A percentile compares a stretch with the other conserved stretches of the same genome.
phyloP scores from a whole-genome alignment of 2,888 invertebrate genomes.

The Stomorhina lunata region DNA sequence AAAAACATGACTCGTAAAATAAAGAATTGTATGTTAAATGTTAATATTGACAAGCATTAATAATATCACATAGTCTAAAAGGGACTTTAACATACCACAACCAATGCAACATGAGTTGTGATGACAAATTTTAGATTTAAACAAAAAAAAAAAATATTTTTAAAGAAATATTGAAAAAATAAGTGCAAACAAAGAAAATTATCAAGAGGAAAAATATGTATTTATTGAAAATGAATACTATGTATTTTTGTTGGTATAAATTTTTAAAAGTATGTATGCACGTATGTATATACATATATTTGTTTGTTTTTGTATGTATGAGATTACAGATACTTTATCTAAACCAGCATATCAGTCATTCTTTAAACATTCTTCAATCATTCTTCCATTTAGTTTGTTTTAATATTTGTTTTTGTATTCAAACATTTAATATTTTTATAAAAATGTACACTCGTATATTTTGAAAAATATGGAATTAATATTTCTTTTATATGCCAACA shows the following conservation, averaged over 20 bases:
- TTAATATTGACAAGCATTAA: too few species aligned
- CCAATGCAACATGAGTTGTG: background rate
- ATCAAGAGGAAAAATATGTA: constrained; percentile 50
- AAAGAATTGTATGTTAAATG: too few species aligned
- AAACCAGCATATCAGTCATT: constrained; percentile 59
- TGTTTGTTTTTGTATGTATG: background rate
- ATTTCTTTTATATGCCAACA: background rate
- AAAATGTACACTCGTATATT: background rate
- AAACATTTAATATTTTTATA: background rate
- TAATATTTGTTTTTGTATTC: background rate
- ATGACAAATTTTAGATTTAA: background rate
- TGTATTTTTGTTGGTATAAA: too few species aligned
- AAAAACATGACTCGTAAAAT: too few species aligned
- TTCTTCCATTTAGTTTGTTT: constrained; percentile 14
- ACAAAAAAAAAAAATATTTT: background rate
- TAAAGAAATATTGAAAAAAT: background rate
- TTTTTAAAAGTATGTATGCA: background rate
- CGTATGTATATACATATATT: background rate
- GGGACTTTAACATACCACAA: too few species aligned
- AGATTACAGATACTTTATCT: constrained; percentile 39
- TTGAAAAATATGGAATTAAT: constrained; percentile 17
- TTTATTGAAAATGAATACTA: constrained; percentile 46
- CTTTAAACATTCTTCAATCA: constrained; percentile 16
- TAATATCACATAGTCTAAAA: too few species aligned
- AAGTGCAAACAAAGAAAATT: constrained; percentile 50